Conservation (phyloP, 1,140 invertebrate species). For the Druon quercuslanigerum region DNA sequence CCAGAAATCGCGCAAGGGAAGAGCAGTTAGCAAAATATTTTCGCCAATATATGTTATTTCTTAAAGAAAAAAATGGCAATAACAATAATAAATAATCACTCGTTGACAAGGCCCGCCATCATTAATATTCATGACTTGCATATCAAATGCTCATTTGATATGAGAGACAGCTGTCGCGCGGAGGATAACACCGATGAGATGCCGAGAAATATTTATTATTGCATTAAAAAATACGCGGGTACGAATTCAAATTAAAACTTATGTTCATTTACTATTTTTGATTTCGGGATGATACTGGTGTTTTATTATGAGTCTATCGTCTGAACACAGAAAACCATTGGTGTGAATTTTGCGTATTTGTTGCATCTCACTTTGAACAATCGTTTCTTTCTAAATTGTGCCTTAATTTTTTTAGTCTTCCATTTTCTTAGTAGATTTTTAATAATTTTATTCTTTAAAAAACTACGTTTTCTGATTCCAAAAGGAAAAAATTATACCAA, state of each 20-base stretch:
- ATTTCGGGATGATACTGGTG: slow-evolving; percentile 19
- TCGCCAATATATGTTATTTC: slow-evolving; percentile 31
- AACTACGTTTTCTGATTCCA: too few relatives aligned
- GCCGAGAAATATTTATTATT: slow-evolving; percentile 3
- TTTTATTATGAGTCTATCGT: too few relatives aligned
- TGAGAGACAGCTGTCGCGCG: neutral
- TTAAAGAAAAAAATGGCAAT: neutral
- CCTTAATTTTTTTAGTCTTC: too few relatives aligned
- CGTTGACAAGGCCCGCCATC: neutral
- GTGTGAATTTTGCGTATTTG: too few relatives aligned
- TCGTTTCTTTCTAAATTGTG: too few relatives aligned
- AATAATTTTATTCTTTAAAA: too few relatives aligned
- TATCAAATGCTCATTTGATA: neutral
- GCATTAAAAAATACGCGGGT: neutral
- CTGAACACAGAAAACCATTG: too few relatives aligned
- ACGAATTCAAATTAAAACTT: neutral
- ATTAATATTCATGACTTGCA: slow-evolving; percentile 12
- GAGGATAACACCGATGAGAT: neutral
- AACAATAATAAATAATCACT: slow-evolving; percentile 5
- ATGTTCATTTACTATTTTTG: neutral
- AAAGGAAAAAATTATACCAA: too few relatives aligned
- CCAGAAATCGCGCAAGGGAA: slow-evolving; percentile 58
- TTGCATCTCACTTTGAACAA: too few relatives aligned
- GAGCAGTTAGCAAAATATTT: slow-evolving; percentile 34
- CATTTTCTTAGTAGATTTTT: too few relatives aligned